Evolutionary conservation across 2,797 vertebrate species (phyloP).

Genomic region (Hephaestus fuliginosus): DNA sequence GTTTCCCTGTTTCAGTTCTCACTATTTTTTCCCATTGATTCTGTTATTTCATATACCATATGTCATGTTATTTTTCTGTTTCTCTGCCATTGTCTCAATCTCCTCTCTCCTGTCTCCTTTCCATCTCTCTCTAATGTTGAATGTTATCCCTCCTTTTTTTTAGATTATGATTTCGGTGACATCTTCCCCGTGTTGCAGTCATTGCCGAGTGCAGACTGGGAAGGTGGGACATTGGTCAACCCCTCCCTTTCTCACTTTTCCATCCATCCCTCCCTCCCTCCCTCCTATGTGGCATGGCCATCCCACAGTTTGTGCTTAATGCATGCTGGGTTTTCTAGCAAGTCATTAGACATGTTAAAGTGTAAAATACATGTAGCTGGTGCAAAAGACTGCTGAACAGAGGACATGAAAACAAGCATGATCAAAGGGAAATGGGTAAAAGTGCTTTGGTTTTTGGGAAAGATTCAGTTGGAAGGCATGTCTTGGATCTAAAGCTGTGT

Average conservation of each 20-base stretch:
- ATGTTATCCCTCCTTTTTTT: conserved; percentile 93
- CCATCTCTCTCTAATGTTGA: conserved; percentile 86
- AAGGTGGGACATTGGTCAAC: conserved; percentile 95
- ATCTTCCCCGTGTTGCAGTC: conserved; percentile 99
- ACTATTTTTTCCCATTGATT: conserved; percentile 36
- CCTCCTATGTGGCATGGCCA: conserved; percentile 75
- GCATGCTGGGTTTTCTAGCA: conserved; percentile 77
- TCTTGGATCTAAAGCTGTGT: conserved; percentile 1
- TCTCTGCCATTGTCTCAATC: conserved; percentile 64
- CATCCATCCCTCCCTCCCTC: conserved; percentile 31
- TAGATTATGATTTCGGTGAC: conserved; percentile 99
- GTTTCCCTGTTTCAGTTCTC: conserved; percentile 53
- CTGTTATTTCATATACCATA: conserved; percentile 51
- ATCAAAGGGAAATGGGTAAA: not conserved
- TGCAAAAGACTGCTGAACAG: conserved; percentile 11
- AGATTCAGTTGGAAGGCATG: not conserved
- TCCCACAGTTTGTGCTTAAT: conserved; percentile 78
- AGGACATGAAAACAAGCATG: conserved; percentile 5
- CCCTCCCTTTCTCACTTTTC: conserved; percentile 56
- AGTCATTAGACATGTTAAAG: conserved; percentile 11
- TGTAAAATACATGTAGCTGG: conserved; percentile 2
- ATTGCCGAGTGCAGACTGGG: conserved; percentile 99
- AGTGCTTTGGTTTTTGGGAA: not conserved
- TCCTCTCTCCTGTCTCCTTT: conserved; percentile 59
- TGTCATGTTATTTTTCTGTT: conserved; percentile 65